These are phyloP conservation scores for Nannobrachium achirus DNA, from an alignment of 2,113 vertebrate species.

Conservation along the genomic window DNA sequence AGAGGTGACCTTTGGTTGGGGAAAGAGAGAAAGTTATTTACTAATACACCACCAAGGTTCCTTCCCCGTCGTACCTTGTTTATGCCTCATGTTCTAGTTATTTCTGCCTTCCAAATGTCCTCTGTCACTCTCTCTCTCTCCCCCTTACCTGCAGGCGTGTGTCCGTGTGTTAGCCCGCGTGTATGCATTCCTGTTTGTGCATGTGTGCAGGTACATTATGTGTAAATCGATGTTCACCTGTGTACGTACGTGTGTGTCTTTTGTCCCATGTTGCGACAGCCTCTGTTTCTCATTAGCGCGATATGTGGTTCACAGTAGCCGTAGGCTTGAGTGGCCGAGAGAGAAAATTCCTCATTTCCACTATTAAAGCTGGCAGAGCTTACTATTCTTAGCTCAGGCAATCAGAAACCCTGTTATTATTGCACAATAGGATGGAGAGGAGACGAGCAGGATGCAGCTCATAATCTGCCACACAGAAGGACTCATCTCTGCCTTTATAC, in stretches of 20 bases:
- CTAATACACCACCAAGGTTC: not conserved
- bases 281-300: slow-evolving; percentile 18
- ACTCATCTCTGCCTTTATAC: no score
- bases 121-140: slow-evolving; percentile 11
- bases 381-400: slow-evolving; percentile 67
- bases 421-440: slow-evolving; percentile 41
- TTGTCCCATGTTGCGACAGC: slow-evolving; percentile 15
- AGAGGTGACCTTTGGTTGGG: slow-evolving; percentile 38
- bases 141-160: no score
- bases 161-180: no score
- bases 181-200: no score
- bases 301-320: slow-evolving; percentile 44
- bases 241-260: not conserved
- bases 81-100: slow-evolving; percentile 3
- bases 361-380: slow-evolving; percentile 45
- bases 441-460: slow-evolving; percentile 46
- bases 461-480: slow-evolving; percentile 43
- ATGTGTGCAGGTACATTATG: no score
- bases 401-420: slow-evolving; percentile 61
- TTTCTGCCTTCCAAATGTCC: slow-evolving; percentile 14
- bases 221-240: no score
- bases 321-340: slow-evolving; percentile 27
- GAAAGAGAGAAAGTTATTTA: not conserved
- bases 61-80: slow-evolving; percentile 16
- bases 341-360: slow-evolving; percentile 24